phyloP scores from a whole-genome alignment of 2,113 vertebrate genomes.

The Neopipo cinnamomea region DNA sequence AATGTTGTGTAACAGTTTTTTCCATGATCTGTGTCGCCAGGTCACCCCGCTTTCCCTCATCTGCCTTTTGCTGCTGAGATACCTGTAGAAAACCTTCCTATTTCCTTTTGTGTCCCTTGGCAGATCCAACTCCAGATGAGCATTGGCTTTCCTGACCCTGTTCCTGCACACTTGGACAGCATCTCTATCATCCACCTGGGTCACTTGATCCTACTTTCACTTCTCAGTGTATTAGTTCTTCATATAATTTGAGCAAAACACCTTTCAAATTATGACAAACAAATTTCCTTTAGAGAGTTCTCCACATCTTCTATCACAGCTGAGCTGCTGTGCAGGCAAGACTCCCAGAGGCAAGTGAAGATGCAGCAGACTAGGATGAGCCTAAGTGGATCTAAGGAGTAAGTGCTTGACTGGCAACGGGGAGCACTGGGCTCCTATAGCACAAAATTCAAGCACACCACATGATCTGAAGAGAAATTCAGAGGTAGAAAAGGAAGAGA shows the following conservation, averaged over 20 bases:
- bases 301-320: background rate
- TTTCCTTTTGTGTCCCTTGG: background rate
- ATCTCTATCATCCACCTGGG: rapidly evolving
- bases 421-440: background rate
- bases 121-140: background rate
- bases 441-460: background rate
- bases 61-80: background rate
- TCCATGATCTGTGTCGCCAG: background rate
- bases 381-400: background rate
- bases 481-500: background rate
- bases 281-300: background rate
- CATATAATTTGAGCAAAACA: background rate
- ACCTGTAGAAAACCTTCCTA: background rate
- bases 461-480: background rate
- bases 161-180: background rate
- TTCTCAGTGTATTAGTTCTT: background rate
- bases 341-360: background rate
- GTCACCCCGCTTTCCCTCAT: background rate
- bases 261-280: background rate
- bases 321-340: background rate
- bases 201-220: background rate
- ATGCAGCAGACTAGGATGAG: background rate
- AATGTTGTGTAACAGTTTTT: background rate
- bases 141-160: background rate
- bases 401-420: background rate